Base-by-base conservation (phyloP, 2,888 invertebrate genomes). In the Ichneumon xanthorius region DNA sequence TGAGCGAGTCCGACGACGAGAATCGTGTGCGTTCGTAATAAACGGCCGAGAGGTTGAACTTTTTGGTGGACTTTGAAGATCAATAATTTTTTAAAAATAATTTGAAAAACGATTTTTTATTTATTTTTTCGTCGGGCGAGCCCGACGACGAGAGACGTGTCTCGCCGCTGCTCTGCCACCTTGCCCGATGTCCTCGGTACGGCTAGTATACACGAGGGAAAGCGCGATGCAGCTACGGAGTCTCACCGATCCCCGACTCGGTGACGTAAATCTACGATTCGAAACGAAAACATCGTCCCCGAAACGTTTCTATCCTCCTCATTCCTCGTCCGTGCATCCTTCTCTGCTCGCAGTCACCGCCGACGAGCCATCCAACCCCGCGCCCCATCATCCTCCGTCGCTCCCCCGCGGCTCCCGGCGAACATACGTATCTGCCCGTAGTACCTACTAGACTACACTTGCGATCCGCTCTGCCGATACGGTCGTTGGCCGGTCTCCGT, bases 201-300 rank as follows among this genome's bases (percentile, higher is more conserved):
- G 92, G 90, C 83, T 89, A 91, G 89, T 91, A 91, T 87, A 87
- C 67, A 73, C 89, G 88, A 90, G 91, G 91, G 83, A 92, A 92
- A 92, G 89, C 89, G 87, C 86, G 85, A 83, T 88, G 87, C 88
- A 87, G 53, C 82, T 65, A 76, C 81, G 76, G 45, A 79, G 79
- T 68, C 81, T 55, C 80, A 61, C 53, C 26, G 84, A 67, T 55
- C 65, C 58, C 16, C 67, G 68, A 75, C 37, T 63, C 63, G 14
- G 86, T 79, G 67, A 79, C 80, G 81, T 81, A 75, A 65, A 55
- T n/a, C 80, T 82, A 83, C 84, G 78, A 82, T 78, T 73, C 73
- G 37, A 33, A 70, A 73, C 48, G 81, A 88, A 88, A 88, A 88
- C 88, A 84, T 88, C 70, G 55, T 73, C 77, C 67, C 33, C n/a